These are phyloP conservation scores for Natrix natrix DNA, from an alignment of 2,797 vertebrate genomes.

Conservation along the genomic window DNA sequence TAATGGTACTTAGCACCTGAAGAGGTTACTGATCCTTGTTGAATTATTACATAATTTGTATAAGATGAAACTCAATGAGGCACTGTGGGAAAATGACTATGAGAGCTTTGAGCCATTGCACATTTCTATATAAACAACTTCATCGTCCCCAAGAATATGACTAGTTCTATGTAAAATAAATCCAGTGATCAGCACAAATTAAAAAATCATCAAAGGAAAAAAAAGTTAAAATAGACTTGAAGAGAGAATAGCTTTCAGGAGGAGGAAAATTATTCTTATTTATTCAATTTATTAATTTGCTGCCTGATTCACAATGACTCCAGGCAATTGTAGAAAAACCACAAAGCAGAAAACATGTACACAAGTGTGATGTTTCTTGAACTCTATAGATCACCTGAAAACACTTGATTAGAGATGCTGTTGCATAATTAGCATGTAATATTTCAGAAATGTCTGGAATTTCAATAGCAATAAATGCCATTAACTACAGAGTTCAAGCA, in stretches of 20 bases:
- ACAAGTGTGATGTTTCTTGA: not conserved
- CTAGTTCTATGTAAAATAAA: not conserved
- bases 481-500: not conserved
- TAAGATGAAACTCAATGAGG: not conserved
- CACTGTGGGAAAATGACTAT: not conserved
- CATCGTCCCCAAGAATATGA: not conserved
- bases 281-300: not conserved
- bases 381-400: not conserved
- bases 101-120: not conserved
- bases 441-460: not conserved
- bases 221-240: not conserved
- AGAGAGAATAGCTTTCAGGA: not conserved
- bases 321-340: not conserved
- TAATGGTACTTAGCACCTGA: not conserved
- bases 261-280: not conserved
- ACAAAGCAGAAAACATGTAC: not conserved
- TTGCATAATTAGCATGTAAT: slow-evolving; percentile 20
- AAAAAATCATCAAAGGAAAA: not conserved
- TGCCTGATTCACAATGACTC: not conserved
- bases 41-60: not conserved
- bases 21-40: not conserved
- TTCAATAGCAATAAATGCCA: not conserved
- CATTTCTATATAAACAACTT: not conserved
- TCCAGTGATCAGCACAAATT: not conserved
- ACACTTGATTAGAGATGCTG: slow-evolving; percentile 5